Percentiles rank a stretch among this genome's conserved stretches.
These are phyloP conservation scores for Corythaeola cristata DNA, from an alignment of 2,113 vertebrate genomes.

Conservation along the genomic window DNA sequence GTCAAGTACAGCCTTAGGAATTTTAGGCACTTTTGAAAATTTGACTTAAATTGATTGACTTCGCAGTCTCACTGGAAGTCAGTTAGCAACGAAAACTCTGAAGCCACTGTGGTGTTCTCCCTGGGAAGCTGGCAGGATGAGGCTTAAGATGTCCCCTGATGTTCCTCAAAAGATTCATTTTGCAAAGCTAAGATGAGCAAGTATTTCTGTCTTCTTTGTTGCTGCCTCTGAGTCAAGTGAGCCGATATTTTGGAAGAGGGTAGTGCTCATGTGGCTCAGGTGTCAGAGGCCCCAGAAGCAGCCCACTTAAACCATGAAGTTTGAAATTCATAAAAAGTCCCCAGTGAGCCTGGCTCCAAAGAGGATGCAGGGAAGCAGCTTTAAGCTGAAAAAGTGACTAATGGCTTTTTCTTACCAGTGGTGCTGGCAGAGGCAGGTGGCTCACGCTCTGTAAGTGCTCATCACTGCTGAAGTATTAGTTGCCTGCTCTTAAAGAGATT, in stretches of 20 bases:
- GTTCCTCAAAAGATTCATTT: not conserved
- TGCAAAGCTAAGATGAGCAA: not conserved
- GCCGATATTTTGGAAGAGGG: not conserved
- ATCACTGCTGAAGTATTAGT: not conserved
- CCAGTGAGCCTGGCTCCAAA: not conserved
- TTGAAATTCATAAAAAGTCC: not conserved
- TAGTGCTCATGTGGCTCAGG: not conserved
- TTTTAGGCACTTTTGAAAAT: not conserved
- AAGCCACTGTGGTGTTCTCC: not conserved
- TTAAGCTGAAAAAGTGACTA: not conserved
- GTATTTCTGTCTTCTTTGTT: not conserved
- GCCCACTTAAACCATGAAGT: not conserved
- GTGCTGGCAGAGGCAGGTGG: not conserved
- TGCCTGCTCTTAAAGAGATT: not conserved
- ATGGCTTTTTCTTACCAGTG: not conserved
- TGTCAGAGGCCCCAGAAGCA: not conserved
- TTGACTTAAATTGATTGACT: not conserved
- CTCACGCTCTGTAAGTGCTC: not conserved
- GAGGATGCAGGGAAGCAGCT: not conserved
- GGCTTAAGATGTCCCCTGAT: not conserved
- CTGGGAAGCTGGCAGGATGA: not conserved
- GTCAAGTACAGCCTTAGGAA: not conserved
- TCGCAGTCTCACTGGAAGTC: not conserved
- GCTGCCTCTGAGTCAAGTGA: not conserved
- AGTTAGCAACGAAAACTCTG: not conserved